These are phyloP conservation scores for Fragariocoptes setiger DNA, from an alignment of 1,140 invertebrate species.

Conservation along the genomic window DNA sequence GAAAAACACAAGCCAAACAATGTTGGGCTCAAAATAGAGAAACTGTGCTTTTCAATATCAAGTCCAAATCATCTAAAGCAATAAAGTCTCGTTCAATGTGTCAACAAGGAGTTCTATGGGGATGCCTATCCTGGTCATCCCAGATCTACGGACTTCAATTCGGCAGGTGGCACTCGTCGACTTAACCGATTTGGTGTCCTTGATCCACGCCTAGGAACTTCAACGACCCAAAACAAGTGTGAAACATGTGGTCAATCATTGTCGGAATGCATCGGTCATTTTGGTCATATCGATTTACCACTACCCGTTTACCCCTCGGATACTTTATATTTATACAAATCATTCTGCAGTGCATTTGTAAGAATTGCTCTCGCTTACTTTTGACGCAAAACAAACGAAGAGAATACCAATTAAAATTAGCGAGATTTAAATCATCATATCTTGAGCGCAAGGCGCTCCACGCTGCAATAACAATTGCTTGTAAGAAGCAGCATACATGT, in stretches of 20 bases:
- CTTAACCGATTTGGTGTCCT: slow-evolving; percentile 3
- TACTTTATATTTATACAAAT: slow-evolving; percentile 68
- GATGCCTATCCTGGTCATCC: too few relatives aligned
- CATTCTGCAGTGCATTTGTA: slow-evolving; percentile 86
- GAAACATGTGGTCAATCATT: slow-evolving; percentile 64
- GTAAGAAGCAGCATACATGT: slow-evolving; percentile 34
- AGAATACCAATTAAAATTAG: slow-evolving; percentile 27
- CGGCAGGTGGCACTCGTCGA: slow-evolving; percentile 29
- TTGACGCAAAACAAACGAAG: slow-evolving; percentile 28
- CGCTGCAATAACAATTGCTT: slow-evolving; percentile 40
- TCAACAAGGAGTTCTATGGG: slow-evolving; percentile 57
- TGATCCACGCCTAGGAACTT: slow-evolving; percentile 25
- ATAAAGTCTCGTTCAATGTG: slow-evolving; percentile 55
- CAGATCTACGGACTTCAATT: slow-evolving; percentile 27
- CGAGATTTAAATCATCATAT: slow-evolving; percentile 47
- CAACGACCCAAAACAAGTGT: slow-evolving; percentile 28
- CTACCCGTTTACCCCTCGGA: slow-evolving; percentile 87
- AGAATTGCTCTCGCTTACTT: slow-evolving; percentile 47
- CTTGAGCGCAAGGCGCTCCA: slow-evolving; percentile 41
- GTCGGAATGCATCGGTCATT: slow-evolving; percentile 84
- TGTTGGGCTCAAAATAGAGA: slow-evolving; percentile 55
- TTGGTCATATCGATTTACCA: slow-evolving; percentile 77
- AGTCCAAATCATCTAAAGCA: slow-evolving; percentile 51
- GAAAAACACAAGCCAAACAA: slow-evolving; percentile 68
- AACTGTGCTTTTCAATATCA: slow-evolving; percentile 71